A percentile compares a stretch with the other conserved stretches of the same genome.
Evolutionary conservation across 2,888 invertebrate genomes (phyloP).

Genomic region (Anoplius nigerrimus): DNA sequence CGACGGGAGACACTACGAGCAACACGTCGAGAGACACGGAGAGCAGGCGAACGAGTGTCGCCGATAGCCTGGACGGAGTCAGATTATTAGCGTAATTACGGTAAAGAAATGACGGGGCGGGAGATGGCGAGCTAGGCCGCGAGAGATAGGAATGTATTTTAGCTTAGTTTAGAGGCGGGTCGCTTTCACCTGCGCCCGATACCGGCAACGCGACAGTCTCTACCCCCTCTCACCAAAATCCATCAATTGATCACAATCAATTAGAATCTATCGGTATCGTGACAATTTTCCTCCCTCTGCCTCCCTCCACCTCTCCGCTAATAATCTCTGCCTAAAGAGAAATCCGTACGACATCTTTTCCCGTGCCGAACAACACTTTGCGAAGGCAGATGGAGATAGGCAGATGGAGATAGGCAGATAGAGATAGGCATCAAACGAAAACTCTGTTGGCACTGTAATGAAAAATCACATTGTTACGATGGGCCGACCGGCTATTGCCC

Average conservation of each 20-base stretch:
- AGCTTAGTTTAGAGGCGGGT: slow-evolving; percentile 51
- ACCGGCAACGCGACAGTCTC: neutral
- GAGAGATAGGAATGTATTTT: slow-evolving; percentile 58
- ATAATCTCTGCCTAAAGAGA: too few species aligned
- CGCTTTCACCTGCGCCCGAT: slow-evolving; percentile 57
- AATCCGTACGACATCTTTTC: too few species aligned
- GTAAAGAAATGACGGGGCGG: neutral
- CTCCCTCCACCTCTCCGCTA: too few species aligned
- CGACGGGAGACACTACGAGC: slow-evolving; percentile 24
- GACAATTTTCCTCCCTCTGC: too few species aligned
- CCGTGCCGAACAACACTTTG: too few species aligned
- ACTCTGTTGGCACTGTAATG: slow-evolving; percentile 4
- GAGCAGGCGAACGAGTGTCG: too few species aligned
- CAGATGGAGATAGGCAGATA: too few species aligned
- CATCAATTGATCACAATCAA: slow-evolving; percentile 34
- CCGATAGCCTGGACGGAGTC: slow-evolving; percentile 36
- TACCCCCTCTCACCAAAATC: neutral
- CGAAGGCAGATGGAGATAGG: too few species aligned
- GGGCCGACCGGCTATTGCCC: too few species aligned
- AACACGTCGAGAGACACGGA: too few species aligned
- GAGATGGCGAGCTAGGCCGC: slow-evolving; percentile 7
- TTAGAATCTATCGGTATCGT: slow-evolving; percentile 27
- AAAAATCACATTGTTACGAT: slow-evolving; percentile 19
- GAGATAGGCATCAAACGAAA: too few species aligned
- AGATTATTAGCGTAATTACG: slow-evolving; percentile 4